Evolutionary conservation across 2,888 invertebrate genomes (phyloP).

Genomic region (Nephrotoma appendiculata): DNA sequence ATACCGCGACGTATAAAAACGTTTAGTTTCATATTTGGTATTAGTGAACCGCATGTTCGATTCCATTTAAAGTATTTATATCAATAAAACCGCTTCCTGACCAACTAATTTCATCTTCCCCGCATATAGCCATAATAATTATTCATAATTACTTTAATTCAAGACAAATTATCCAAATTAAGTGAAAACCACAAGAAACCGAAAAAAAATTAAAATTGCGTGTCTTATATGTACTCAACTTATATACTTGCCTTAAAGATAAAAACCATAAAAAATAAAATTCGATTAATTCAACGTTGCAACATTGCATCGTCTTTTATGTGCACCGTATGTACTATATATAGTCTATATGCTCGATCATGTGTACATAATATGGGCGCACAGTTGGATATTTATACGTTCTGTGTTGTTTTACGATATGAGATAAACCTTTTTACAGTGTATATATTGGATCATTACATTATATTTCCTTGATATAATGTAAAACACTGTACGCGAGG

Average conservation of each 20-base stretch:
- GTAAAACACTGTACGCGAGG: background rate
- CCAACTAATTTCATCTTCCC: background rate
- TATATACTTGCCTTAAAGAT: background rate
- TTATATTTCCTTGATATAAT: background rate
- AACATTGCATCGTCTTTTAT: background rate
- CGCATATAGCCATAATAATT: background rate
- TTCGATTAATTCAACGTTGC: background rate
- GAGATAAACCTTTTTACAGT: background rate
- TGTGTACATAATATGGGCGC: background rate
- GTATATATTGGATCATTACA: background rate
- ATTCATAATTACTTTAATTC: background rate
- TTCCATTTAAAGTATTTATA: background rate
- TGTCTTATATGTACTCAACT: background rate
- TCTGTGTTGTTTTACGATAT: background rate
- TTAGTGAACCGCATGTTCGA: too few species aligned
- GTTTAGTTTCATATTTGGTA: too few species aligned
- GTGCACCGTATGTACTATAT: background rate
- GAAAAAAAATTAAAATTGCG: background rate
- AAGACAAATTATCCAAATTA: background rate
- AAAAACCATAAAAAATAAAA: background rate
- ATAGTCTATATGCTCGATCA: background rate
- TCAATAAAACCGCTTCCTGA: background rate
- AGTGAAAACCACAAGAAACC: background rate
- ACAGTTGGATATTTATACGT: background rate
- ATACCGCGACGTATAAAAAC: background rate